phyloP scores from a whole-genome alignment of 2,888 invertebrate genomes.

The Heliothis peltigera region DNA sequence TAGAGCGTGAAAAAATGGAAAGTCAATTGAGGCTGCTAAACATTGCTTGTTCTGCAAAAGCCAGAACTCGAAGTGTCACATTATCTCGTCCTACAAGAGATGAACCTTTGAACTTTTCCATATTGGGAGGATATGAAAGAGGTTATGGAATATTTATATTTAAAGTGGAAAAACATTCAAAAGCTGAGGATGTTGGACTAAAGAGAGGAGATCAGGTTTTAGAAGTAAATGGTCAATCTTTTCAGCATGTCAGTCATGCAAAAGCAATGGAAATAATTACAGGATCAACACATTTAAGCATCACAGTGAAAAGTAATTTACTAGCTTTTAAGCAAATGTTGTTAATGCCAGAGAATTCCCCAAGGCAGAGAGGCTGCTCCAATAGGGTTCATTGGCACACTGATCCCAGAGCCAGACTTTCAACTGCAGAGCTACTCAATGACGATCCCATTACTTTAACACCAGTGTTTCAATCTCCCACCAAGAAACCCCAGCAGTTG shows the following conservation, averaged over 20 bases:
- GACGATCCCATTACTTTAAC: constrained; percentile 85
- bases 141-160: constrained; percentile 98
- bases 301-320: constrained; percentile 99
- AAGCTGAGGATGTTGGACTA: constrained; percentile 98
- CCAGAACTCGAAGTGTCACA: constrained; percentile 96
- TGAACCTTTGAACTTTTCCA: constrained; percentile 97
- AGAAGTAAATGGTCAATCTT: constrained; percentile 99
- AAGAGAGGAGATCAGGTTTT: constrained; percentile 99
- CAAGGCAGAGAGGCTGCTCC: constrained; percentile 92
- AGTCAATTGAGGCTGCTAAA: constrained; percentile 96
- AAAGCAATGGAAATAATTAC: constrained; percentile 97
- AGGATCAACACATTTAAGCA: constrained; percentile 98
- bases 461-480: constrained; percentile 89
- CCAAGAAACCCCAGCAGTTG: constrained; percentile 89
- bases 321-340: constrained; percentile 94
- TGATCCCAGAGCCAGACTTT: constrained; percentile 93
- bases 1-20: constrained; percentile 96
- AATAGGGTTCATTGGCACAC: constrained; percentile 92
- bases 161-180: constrained; percentile 97
- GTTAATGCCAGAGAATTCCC: constrained; percentile 94
- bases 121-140: constrained; percentile 97
- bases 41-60: constrained; percentile 99
- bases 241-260: constrained; percentile 97
- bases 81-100: constrained; percentile 97
- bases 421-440: constrained; percentile 93